A percentile compares a stretch with the other conserved stretches of the same genome.
These are phyloP conservation scores for Lepidurus arcticus DNA, from an alignment of 1,140 invertebrate species.

Conservation along the genomic window DNA sequence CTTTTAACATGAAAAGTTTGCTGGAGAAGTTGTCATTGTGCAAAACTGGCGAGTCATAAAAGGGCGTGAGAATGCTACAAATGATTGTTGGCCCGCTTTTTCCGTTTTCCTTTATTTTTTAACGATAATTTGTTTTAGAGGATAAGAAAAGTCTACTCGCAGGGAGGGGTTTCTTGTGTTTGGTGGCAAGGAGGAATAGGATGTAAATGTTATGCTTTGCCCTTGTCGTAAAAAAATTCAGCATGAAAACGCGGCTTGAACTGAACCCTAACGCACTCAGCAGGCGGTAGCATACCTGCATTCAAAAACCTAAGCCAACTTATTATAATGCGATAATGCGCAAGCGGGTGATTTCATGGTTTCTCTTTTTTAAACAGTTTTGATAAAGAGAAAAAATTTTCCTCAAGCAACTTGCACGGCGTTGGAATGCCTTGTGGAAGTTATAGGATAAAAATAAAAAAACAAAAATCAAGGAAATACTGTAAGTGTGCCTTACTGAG, in stretches of 20 bases:
- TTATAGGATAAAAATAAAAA: too few relatives aligned
- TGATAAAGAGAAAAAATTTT: neutral
- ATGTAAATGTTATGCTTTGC: slow-evolving; percentile 17
- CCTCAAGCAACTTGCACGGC: neutral
- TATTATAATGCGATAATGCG: slow-evolving; percentile 18
- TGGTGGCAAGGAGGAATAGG: neutral
- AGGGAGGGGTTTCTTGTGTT: neutral
- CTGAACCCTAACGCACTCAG: slow-evolving; percentile 11
- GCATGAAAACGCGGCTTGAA: slow-evolving; percentile 18
- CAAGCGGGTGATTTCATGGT: slow-evolving; percentile 21
- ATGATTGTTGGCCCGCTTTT: neutral
- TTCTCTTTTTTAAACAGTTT: neutral
- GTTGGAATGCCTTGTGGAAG: too few relatives aligned
- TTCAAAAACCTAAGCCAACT: slow-evolving; percentile 2
- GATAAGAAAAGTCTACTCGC: neutral
- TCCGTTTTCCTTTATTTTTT: neutral
- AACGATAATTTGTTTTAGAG: neutral
- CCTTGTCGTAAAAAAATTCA: slow-evolving; percentile 11
- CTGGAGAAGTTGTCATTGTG: neutral
- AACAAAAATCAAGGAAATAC: too few relatives aligned
- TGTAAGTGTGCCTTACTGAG: neutral
- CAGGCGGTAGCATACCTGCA: slow-evolving; percentile 12
- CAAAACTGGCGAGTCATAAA: neutral
- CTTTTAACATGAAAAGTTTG: neutral
- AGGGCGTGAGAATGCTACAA: slow-evolving; percentile 11